These are phyloP conservation scores for Emmelina monodactyla DNA, from an alignment of 2,888 invertebrate genomes.

Conservation along the genomic window DNA sequence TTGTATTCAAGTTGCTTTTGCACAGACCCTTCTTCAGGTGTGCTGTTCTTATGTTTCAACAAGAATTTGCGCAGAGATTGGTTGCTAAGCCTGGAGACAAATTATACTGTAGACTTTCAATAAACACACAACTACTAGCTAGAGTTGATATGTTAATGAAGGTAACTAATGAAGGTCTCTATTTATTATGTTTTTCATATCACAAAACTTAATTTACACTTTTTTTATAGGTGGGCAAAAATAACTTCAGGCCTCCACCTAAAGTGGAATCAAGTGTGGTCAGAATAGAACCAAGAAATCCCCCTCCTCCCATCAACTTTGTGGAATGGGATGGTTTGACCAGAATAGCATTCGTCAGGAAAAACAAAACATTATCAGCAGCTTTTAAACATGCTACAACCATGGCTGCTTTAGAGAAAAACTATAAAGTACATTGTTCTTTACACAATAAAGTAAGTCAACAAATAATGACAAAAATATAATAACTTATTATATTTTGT, in stretches of 20 bases:
- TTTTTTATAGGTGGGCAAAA: slow-evolving; percentile 83
- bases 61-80: slow-evolving; percentile 96
- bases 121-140: slow-evolving; percentile 95
- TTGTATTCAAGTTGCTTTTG: slow-evolving; percentile 92
- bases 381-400: slow-evolving; percentile 89
- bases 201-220: not conserved
- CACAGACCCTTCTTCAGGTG: slow-evolving; percentile 88
- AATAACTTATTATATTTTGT: not conserved
- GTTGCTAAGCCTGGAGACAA: slow-evolving; percentile 98
- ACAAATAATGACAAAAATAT: not conserved
- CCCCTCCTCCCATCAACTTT: slow-evolving; percentile 95
- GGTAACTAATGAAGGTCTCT: slow-evolving; percentile 62
- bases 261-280: slow-evolving; percentile 99
- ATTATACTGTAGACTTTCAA: slow-evolving; percentile 92
- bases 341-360: slow-evolving; percentile 92
- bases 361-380: slow-evolving; percentile 95
- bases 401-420: slow-evolving; percentile 85
- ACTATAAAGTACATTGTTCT: slow-evolving; percentile 89
- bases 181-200: not conserved
- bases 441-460: slow-evolving; percentile 74
- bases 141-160: slow-evolving; percentile 97
- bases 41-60: slow-evolving; percentile 98
- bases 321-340: slow-evolving; percentile 99
- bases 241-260: slow-evolving; percentile 98
- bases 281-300: slow-evolving; percentile 95